Percentiles rank a stretch among this genome's conserved stretches.
Evolutionary conservation across 2,888 invertebrate genomes (phyloP).

Genomic region (Tromatobia lineatoria): DNA sequence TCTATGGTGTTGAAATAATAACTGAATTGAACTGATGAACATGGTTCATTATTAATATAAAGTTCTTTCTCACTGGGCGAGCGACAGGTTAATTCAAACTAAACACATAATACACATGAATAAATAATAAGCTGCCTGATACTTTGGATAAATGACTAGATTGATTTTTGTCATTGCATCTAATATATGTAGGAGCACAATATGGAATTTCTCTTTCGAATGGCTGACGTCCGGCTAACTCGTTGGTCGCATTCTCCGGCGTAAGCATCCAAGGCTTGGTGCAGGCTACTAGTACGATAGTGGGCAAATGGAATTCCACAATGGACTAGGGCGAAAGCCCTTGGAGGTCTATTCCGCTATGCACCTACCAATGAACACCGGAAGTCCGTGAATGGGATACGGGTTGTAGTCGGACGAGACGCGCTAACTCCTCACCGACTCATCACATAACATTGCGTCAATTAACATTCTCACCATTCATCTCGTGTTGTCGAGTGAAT

Average conservation of each 20-base stretch:
- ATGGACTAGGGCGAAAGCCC: background rate
- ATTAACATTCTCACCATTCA: conserved; percentile 11
- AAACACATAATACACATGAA: background rate
- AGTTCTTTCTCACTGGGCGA: background rate
- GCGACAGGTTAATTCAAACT: background rate
- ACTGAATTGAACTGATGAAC: too few relatives aligned
- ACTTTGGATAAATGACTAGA: background rate
- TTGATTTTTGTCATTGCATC: conserved; percentile 10
- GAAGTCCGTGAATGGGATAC: conserved; percentile 12
- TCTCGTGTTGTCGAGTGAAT: background rate
- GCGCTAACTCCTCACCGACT: background rate
- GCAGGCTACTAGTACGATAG: background rate
- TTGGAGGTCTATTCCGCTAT: background rate
- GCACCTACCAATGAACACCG: background rate
- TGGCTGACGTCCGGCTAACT: background rate
- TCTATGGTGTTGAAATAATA: too few relatives aligned
- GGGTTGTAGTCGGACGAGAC: conserved; percentile 5
- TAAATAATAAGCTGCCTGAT: background rate
- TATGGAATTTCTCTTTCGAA: background rate
- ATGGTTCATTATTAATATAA: background rate
- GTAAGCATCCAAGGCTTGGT: background rate
- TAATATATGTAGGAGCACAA: background rate
- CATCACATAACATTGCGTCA: background rate
- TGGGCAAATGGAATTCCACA: conserved; percentile 15
- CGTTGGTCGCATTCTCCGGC: conserved; percentile 31